Conservation (phyloP, 2,888 invertebrate genomes). For the Epiblema foenella region DNA sequence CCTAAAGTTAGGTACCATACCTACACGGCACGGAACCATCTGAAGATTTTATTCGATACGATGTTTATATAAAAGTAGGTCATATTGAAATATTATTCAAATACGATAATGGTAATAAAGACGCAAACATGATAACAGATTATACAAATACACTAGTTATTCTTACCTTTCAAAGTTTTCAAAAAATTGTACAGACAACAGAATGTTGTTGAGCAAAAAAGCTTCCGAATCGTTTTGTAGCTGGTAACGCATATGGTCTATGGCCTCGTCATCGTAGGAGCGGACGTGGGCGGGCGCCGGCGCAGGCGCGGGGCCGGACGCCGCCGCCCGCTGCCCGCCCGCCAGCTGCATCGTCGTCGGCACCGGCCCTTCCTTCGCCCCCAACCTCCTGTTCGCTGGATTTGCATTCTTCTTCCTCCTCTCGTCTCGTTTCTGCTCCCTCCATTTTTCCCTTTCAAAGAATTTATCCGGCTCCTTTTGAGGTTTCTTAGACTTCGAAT, state of each 20-base stretch:
- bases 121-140: background rate
- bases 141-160: background rate
- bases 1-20: no score
- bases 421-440: slow-evolving; percentile 68
- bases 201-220: slow-evolving; percentile 91
- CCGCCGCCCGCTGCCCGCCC: slow-evolving; percentile 45
- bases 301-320: slow-evolving; percentile 48
- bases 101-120: background rate
- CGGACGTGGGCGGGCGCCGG: slow-evolving; percentile 65
- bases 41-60: background rate
- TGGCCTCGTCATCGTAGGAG: slow-evolving; percentile 82
- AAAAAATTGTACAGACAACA: slow-evolving; percentile 91
- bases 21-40: background rate
- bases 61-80: background rate
- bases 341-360: slow-evolving; percentile 54
- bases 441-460: slow-evolving; percentile 73
- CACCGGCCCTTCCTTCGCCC: slow-evolving; percentile 60
- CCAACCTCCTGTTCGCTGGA: slow-evolving; percentile 61
- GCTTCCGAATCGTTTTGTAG: slow-evolving; percentile 86
- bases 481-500: slow-evolving; percentile 71
- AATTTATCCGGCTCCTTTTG: slow-evolving; percentile 75
- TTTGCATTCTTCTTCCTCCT: slow-evolving; percentile 63
- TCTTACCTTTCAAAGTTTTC: slow-evolving; percentile 90
- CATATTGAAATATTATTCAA: background rate
- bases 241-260: slow-evolving; percentile 84